phyloP scores from a whole-genome alignment of 1,140 invertebrate species.

The Zaprionus ghesquierei region DNA sequence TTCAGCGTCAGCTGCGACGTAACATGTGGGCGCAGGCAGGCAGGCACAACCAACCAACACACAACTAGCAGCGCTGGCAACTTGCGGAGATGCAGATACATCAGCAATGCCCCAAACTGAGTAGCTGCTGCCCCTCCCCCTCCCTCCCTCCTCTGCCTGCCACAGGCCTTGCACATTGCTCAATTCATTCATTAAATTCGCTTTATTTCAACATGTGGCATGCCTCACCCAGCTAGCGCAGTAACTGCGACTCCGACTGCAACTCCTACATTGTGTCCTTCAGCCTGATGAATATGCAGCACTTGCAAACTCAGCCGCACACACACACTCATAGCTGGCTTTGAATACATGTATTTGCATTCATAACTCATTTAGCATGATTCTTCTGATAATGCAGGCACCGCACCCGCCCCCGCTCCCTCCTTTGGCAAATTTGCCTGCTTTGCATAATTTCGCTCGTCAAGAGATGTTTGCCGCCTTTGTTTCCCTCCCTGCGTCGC shows the following conservation, averaged over 20 bases:
- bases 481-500: not conserved
- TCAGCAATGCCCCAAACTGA: conserved; percentile 21
- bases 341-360: conserved; percentile 25
- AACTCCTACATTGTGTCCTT: conserved; percentile 19
- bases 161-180: conserved; percentile 14
- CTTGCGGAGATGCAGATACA: conserved; percentile 8
- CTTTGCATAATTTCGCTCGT: conserved; percentile 24
- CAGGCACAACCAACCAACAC: conserved; percentile 4
- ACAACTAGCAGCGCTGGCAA: not conserved
- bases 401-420: not conserved
- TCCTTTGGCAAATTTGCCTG: conserved; percentile 1
- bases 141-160: not conserved
- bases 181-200: conserved; percentile 51
- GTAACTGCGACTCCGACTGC: not conserved
- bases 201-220: conserved; percentile 45
- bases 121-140: not conserved
- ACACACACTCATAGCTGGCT: not conserved
- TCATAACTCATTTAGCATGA: conserved; percentile 35
- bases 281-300: conserved; percentile 43
- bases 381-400: conserved; percentile 22
- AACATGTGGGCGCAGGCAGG: conserved; percentile 11
- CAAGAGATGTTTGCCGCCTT: conserved; percentile 4
- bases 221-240: not conserved
- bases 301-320: conserved; percentile 7
- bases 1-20: conserved; percentile 9